Evolutionary conservation across 1,140 invertebrate genomes (phyloP), one percentile per base, ranked within the genome.

Genomic region (Artemia franciscana): DNA sequence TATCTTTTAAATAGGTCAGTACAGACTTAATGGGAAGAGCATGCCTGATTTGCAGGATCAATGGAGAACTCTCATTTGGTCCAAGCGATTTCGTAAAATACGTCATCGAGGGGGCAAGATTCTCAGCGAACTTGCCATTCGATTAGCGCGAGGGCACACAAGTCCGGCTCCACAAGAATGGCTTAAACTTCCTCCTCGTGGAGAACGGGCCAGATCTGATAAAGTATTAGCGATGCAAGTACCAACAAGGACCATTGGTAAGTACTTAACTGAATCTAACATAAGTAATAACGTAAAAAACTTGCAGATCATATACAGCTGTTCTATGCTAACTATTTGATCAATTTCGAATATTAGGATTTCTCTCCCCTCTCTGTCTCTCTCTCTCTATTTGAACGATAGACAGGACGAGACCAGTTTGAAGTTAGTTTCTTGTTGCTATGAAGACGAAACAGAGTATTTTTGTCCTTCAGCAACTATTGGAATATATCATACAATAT

Each of bases 161-260:
- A 51, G 39, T 18, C 7, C 26, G 21, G 57, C 51, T 21, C 3
- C 1, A 26, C 21, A 62, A 60, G 57, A 62, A 59, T 63, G 30
- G 57, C 27, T 58, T 39, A 23, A 57, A 62, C 26, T 62, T 25
- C 23, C 27, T 24, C 56, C 58, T 60, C 61, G 30, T 63, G 26
- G 64, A 65, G 51, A 59, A 73, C 71, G 64, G 59, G 39, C 70
- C 63, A 72, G 70, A 58, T 63, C 69, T 56, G 39, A 70, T 18
- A 51, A 51, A 18, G 25, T 73, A 73, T 65, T 65, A 71, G 27
- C 70, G 69, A 64, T 70, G 66, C 63, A 69, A 72, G 64, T 68
- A 70, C 57, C 70, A 73, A 51, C 12, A 51, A 18, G 12, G 39
- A 18, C 39, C 1, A 18, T 18, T 15, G 39, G 39, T 51, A 51